Evolutionary conservation across 2,797 vertebrate genomes (phyloP).

Genomic region (Pseudomugil gertrudae): DNA sequence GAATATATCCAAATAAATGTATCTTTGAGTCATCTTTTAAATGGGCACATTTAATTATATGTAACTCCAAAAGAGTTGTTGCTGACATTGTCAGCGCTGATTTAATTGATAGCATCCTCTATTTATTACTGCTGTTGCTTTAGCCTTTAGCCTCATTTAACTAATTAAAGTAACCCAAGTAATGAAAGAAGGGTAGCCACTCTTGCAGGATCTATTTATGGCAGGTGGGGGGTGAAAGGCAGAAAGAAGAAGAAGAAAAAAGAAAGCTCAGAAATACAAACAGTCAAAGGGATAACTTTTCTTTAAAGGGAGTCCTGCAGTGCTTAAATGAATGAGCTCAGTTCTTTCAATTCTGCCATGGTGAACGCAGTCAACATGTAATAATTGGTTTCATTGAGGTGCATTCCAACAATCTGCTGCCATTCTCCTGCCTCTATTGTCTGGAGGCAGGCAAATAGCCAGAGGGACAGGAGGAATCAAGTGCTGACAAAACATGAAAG

Average conservation of each 20-base stretch:
- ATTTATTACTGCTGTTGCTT: conserved; percentile 76
- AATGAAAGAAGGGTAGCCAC: conserved; percentile 90
- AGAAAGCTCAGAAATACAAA: conserved; percentile 99
- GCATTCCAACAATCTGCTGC: conserved; percentile 99
- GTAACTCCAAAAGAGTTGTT: background rate
- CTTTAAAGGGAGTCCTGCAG: conserved; percentile 98
- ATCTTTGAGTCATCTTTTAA: conserved; percentile 8
- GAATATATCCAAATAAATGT: background rate
- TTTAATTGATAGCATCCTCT: conserved; percentile 65
- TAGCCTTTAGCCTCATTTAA: conserved; percentile 90
- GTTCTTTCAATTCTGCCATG: conserved; percentile 99
- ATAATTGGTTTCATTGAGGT: conserved; percentile 99
- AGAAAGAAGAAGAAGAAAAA: conserved; percentile 62
- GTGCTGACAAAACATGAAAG: conserved; percentile 99
- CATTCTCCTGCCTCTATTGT: conserved; percentile 99
- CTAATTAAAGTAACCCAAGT: conserved; percentile 99
- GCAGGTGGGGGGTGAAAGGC: conserved; percentile 73
- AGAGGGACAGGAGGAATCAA: conserved; percentile 99
- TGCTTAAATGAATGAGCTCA: conserved; percentile 99
- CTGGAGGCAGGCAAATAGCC: conserved; percentile 98
- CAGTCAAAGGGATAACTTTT: conserved; percentile 99
- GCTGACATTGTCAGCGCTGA: conserved; percentile 4
- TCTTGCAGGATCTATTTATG: conserved; percentile 96
- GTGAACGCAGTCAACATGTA: conserved; percentile 99
- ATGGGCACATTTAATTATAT: conserved; percentile 3